These are phyloP conservation scores for Lucilia sericata DNA, from an alignment of 1,140 invertebrate genomes.

Conservation along the genomic window DNA sequence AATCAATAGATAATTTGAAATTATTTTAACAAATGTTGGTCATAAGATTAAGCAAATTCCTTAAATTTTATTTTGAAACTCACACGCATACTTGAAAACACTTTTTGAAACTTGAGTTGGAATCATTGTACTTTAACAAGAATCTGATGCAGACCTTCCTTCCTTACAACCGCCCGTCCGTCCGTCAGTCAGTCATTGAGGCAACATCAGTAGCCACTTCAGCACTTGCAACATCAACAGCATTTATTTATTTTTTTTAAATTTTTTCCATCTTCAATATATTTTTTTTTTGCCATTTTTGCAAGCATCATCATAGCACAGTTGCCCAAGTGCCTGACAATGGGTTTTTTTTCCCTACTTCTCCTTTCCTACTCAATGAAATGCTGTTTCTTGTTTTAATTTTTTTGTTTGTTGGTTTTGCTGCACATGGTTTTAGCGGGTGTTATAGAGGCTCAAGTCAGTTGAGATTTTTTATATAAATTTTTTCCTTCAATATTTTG, in stretches of 20 bases:
- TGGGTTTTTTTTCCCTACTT: neutral
- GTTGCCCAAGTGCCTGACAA: constrained; percentile 28
- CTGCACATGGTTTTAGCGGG: constrained; percentile 11
- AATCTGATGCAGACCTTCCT: neutral
- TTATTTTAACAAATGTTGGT: too few species aligned
- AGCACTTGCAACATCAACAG: constrained; percentile 28
- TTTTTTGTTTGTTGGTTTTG: neutral
- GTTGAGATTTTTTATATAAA: too few species aligned
- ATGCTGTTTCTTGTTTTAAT: neutral
- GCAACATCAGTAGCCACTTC: constrained; percentile 9
- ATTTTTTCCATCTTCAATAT: neutral
- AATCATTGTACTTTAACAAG: neutral
- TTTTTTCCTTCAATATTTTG: neutral
- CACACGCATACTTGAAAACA: neutral
- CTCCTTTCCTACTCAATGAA: neutral
- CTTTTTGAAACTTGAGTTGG: neutral
- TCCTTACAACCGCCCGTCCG: too few species aligned
- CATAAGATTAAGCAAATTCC: too few species aligned
- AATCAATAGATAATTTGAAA: neutral
- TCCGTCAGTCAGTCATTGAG: neutral
- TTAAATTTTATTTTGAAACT: neutral
- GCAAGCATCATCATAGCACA: neutral
- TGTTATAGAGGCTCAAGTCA: neutral
- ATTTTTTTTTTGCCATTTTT: neutral
- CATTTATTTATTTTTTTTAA: neutral